Evolutionary conservation across 2,113 vertebrate species (phyloP).

Genomic region (Thunnus maccoyii): DNA sequence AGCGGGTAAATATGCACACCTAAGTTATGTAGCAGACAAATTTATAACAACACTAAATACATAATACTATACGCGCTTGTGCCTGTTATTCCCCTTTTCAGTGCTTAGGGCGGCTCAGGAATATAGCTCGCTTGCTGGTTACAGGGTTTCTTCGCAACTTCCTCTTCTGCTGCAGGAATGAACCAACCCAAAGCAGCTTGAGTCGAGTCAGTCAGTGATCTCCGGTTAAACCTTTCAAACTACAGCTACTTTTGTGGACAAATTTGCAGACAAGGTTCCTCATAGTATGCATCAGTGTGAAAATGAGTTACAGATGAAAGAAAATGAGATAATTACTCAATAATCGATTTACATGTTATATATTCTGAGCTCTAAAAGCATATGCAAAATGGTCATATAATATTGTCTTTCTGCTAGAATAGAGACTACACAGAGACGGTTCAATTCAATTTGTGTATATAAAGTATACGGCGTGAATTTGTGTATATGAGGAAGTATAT

Average conservation of each 20-base stretch:
- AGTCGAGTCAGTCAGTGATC: slow-evolving; percentile 18
- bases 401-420: neutral
- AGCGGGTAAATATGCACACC: slow-evolving; percentile 16
- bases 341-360: neutral
- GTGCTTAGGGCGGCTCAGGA: slow-evolving; percentile 57
- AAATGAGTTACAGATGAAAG: neutral
- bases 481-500: too few species aligned
- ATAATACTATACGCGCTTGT: slow-evolving; percentile 22
- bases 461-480: too few species aligned
- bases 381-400: neutral
- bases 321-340: neutral
- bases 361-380: neutral
- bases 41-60: neutral
- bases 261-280: too few species aligned
- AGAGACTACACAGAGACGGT: too few species aligned
- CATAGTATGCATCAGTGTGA: neutral
- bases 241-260: neutral
- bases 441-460: too few species aligned
- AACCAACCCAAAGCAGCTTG: slow-evolving; percentile 41
- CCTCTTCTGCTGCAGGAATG: slow-evolving; percentile 59
- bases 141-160: slow-evolving; percentile 68
- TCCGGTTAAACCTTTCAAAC: slow-evolving; percentile 44
- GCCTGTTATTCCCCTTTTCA: slow-evolving; percentile 61
- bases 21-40: neutral
- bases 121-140: slow-evolving; percentile 48